These are phyloP conservation scores for Alectura lathami DNA, from an alignment of 2,113 vertebrate genomes.

Conservation along the genomic window DNA sequence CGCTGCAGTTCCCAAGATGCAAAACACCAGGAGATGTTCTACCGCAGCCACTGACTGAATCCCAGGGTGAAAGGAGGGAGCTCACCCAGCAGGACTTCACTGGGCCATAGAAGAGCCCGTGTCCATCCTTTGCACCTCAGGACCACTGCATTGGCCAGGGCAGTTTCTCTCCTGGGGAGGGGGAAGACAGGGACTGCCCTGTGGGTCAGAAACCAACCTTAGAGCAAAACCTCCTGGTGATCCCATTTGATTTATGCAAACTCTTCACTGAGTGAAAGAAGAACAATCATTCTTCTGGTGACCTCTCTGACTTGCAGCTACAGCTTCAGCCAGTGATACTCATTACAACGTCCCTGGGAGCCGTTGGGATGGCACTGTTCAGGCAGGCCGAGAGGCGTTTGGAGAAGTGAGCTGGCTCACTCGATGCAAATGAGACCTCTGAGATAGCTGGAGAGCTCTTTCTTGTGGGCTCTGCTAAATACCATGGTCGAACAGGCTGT, in stretches of 20 bases:
- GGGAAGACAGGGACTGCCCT: neutral
- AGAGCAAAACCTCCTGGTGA: neutral
- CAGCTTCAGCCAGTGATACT: neutral
- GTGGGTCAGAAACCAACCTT: neutral
- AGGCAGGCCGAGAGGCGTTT: neutral
- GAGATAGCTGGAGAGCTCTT: slow-evolving; percentile 1
- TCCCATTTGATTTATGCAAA: neutral
- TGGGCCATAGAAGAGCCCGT: neutral
- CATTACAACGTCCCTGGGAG: neutral
- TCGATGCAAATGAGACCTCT: neutral
- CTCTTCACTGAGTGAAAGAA: neutral
- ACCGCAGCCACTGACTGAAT: neutral
- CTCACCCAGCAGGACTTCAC: neutral
- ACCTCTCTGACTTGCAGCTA: neutral
- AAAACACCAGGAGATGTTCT: neutral
- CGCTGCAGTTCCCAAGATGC: neutral
- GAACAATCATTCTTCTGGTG: neutral
- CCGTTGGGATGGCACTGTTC: neutral
- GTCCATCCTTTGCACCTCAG: neutral
- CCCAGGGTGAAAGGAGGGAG: neutral
- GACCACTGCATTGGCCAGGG: neutral
- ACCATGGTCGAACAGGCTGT: fast-evolving
- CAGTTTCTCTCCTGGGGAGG: neutral
- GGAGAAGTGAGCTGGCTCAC: neutral
- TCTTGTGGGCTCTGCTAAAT: slow-evolving; percentile 22